Evolutionary conservation across 1,140 invertebrate species (phyloP).

Genomic region (Apocrypta bakeri): DNA sequence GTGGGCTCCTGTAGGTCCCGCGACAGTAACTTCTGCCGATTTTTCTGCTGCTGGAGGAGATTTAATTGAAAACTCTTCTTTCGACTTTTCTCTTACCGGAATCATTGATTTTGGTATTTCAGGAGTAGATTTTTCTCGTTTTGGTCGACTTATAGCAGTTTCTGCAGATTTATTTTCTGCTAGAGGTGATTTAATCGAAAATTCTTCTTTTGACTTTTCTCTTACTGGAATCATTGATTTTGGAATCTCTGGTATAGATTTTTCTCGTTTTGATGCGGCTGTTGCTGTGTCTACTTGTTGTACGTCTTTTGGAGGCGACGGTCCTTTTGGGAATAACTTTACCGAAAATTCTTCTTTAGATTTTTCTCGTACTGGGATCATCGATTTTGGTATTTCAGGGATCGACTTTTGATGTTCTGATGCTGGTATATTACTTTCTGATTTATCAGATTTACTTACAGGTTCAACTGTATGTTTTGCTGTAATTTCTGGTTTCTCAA

Average conservation of each 20-base stretch:
- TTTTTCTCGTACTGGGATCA: conserved; percentile 32
- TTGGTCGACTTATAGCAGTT: not conserved
- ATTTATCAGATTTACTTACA: not conserved
- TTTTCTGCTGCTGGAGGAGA: too few relatives aligned
- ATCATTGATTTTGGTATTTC: too few relatives aligned
- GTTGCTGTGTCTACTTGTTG: not conserved
- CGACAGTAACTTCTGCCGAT: too few relatives aligned
- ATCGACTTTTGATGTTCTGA: conserved; percentile 45
- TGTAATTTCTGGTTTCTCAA: not conserved
- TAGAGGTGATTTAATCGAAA: conserved; percentile 5
- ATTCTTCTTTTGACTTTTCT: conserved; percentile 24
- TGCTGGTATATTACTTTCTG: not conserved
- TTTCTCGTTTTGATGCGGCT: conserved; percentile 2
- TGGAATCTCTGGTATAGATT: conserved; percentile 13
- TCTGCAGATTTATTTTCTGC: conserved; percentile 14
- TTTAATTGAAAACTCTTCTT: too few relatives aligned
- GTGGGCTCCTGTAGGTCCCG: too few relatives aligned
- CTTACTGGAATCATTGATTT: conserved; percentile 4
- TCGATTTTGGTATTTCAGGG: conserved; percentile 17
- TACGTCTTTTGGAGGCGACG: conserved; percentile 18
- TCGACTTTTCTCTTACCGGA: too few relatives aligned
- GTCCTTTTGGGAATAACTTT: not conserved
- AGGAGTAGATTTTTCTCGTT: conserved; percentile 8
- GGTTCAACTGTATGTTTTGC: too few relatives aligned
- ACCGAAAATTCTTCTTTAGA: conserved; percentile 23